Conservation (phyloP, 2,797 vertebrate genomes). For the Rhodeus uyekii region DNA sequence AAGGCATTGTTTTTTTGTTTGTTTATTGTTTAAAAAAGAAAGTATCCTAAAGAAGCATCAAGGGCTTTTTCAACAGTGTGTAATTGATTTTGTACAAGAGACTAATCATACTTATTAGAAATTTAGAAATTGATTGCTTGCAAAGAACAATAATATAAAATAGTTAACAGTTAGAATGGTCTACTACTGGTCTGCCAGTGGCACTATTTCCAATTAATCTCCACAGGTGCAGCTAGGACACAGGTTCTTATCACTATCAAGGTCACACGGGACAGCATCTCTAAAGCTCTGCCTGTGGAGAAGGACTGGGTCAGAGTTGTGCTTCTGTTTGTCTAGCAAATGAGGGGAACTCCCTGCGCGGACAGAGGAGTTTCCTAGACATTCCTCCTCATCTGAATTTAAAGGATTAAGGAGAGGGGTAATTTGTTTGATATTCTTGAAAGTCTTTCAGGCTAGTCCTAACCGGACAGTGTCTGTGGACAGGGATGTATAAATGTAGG, state of each 20-base stretch:
- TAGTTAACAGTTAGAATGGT: background rate
- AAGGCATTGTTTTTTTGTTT: background rate
- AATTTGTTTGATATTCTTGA: background rate
- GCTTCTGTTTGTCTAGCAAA: slow-evolving; percentile 21
- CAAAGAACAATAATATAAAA: background rate
- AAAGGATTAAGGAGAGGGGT: background rate
- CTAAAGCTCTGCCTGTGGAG: background rate
- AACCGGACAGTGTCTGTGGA: background rate
- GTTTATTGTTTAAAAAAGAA: background rate
- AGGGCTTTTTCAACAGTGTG: background rate
- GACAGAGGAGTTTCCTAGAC: slow-evolving; percentile 4
- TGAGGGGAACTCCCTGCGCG: background rate
- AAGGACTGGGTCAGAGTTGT: slow-evolving; percentile 3
- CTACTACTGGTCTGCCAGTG: background rate
- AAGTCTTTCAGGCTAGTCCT: background rate
- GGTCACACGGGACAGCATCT: slow-evolving; percentile 20
- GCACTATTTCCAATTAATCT: slow-evolving; percentile 26
- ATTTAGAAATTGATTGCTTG: background rate
- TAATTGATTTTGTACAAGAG: background rate
- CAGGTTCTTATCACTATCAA: slow-evolving; percentile 33
- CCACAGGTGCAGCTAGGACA: slow-evolving; percentile 17
- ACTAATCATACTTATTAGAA: too few relatives aligned
- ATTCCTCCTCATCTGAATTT: slow-evolving; percentile 13
- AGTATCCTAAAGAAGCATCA: background rate
- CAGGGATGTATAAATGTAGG: background rate